Percentiles rank a stretch among this genome's conserved stretches.
phyloP scores from a whole-genome alignment of 1,140 invertebrate genomes.

The Drosophila dunni region DNA sequence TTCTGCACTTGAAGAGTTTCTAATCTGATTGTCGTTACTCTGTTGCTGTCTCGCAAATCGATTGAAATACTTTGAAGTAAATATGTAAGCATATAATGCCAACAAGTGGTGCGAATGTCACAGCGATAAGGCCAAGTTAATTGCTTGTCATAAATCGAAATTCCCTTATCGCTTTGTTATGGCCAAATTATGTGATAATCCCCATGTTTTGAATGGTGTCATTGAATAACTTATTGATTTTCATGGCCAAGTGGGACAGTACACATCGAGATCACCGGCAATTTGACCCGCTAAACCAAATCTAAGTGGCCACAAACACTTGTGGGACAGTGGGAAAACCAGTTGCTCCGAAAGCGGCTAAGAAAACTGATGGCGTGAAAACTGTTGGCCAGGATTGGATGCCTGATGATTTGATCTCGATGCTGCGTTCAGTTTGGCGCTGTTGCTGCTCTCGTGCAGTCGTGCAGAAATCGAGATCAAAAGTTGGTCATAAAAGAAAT shows the following conservation, averaged over 20 bases:
- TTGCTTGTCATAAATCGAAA: constrained; percentile 12
- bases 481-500: neutral
- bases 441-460: constrained; percentile 73
- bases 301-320: constrained; percentile 29
- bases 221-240: constrained; percentile 30
- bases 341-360: constrained; percentile 51
- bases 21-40: constrained; percentile 2
- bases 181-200: constrained; percentile 34
- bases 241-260: constrained; percentile 36
- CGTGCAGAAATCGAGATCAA: constrained; percentile 48
- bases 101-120: constrained; percentile 1
- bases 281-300: constrained; percentile 76
- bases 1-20: constrained; percentile 47
- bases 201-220: constrained; percentile 16
- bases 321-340: constrained; percentile 36
- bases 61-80: neutral
- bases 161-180: constrained; percentile 7
- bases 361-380: constrained; percentile 44
- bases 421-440: constrained; percentile 67
- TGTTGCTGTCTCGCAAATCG: neutral
- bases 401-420: constrained; percentile 34
- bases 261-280: constrained; percentile 18
- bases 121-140: constrained; percentile 15
- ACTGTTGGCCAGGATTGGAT: constrained; percentile 64
- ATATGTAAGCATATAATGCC: neutral